Base-by-base conservation (phyloP, 2,888 invertebrate genomes). In the Ceriagrion tenellum region DNA sequence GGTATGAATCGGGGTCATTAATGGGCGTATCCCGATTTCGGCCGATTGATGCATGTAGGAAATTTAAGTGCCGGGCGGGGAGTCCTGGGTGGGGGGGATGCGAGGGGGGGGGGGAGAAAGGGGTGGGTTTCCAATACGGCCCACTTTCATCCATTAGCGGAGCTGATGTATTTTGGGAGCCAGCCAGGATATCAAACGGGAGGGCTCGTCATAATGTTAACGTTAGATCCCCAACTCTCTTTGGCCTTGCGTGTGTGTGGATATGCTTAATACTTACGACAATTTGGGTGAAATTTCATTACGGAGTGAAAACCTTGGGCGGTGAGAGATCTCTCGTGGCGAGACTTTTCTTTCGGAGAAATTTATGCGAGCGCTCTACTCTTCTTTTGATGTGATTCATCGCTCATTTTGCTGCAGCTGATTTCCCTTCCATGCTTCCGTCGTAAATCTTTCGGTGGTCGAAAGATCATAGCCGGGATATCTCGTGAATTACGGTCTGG, bases 51-150 rank as follows among this genome's bases (percentile, higher is more conserved):
- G 89, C 47, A 55, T 47, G 47, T 55, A 89, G 89, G 89, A 89
- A 55, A 89, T 89, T 89, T 55, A 55, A 89, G 89, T 89, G 89
- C 89, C 55, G 0, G 20, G 0, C 40, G 18, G 59, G 59, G 6
- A 59, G 20, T 20, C 13, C 23, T 4, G 4, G 13, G 88, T 40
- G 6, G 47, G 47, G 47, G 8, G 47, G 47, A n/a, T 40, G 6
- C 4, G 47, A 8, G 8, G 47, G 47, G n/a, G n/a, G n/a, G n/a
- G n/a, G n/a, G n/a, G n/a, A n/a, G n/a, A n/a, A n/a, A 13, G 47
- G 89, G 89, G 89, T 89, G 89, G 89, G 55, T 55, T 89, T 89
- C 89, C 89, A 89, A 89, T 89, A 89, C 59, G 55, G n/a, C 55
- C 89, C 55, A n/a, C 89, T 89, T n/a, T 89, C 47, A n/a, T 55